Conservation (phyloP, 1,140 invertebrate genomes). For the Eulimnadia texana region DNA sequence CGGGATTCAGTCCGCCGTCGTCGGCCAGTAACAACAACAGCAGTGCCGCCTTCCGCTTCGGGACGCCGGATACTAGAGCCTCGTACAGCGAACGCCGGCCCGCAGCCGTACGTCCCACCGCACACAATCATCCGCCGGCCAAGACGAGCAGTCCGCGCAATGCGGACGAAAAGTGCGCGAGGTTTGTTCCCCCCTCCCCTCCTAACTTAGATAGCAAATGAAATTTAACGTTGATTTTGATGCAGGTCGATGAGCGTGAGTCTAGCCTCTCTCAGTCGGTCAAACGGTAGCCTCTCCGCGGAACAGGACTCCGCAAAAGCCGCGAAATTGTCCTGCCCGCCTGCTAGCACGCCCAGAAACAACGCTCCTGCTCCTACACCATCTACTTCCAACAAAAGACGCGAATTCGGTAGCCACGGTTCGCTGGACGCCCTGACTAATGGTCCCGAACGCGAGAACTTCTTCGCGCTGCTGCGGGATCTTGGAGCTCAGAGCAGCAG, state of each 20-base stretch:
- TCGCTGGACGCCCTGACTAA: constrained; percentile 41
- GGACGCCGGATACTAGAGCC: constrained; percentile 20
- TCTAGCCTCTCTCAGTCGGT: constrained; percentile 4
- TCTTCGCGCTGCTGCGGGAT: constrained; percentile 62
- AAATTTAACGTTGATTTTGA: too few species aligned
- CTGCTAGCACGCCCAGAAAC: not conserved
- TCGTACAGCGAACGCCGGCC: constrained; percentile 23
- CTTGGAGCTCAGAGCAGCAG: constrained; percentile 37
- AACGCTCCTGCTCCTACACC: constrained; percentile 22
- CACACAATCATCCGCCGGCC: constrained; percentile 15
- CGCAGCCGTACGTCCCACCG: constrained; percentile 10
- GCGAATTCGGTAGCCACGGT: constrained; percentile 42
- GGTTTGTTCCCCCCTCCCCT: too few species aligned
- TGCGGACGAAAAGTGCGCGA: constrained; percentile 14
- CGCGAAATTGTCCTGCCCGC: not conserved
- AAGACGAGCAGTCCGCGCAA: constrained; percentile 9
- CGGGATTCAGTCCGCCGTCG: not conserved
- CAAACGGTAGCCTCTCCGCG: constrained; percentile 5
- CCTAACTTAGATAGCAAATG: too few species aligned
- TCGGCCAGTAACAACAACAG: not conserved
- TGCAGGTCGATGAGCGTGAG: constrained; percentile 4
- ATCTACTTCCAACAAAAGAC: constrained; percentile 16
- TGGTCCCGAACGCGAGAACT: constrained; percentile 41
- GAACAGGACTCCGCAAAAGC: not conserved
- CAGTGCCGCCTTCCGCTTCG: constrained; percentile 16